Evolutionary conservation across 2,888 invertebrate genomes (phyloP).

Genomic region (Catocala sponsa): DNA sequence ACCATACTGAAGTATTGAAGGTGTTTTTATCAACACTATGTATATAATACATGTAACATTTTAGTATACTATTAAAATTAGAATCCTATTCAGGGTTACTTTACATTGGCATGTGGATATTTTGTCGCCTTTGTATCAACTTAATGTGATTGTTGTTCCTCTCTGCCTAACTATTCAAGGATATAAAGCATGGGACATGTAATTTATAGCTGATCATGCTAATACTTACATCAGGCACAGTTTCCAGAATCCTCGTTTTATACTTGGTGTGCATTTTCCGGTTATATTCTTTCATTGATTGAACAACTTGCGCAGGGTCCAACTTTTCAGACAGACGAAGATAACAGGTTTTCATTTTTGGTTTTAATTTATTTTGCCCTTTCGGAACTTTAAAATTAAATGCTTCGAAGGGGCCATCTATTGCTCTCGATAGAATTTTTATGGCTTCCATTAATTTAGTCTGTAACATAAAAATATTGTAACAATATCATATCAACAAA

Average conservation of each 20-base stretch:
- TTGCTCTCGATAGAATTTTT: conserved; percentile 46
- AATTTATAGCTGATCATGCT: too few species aligned
- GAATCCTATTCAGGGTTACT: too few species aligned
- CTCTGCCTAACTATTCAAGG: too few species aligned
- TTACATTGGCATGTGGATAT: too few species aligned
- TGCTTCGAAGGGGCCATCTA: conserved; percentile 61
- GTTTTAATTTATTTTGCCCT: not conserved
- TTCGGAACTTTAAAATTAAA: conserved; percentile 50
- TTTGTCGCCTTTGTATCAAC: too few species aligned
- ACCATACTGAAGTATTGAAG: too few species aligned
- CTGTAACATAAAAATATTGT: conserved; percentile 50
- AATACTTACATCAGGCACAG: conserved; percentile 67
- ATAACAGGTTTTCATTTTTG: conserved; percentile 53
- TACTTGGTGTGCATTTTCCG: not conserved
- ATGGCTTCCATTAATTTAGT: conserved; percentile 42
- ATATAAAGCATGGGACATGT: too few species aligned
- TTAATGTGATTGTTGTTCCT: too few species aligned
- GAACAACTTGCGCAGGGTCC: conserved; percentile 57
- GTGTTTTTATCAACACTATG: too few species aligned
- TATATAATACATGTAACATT: too few species aligned
- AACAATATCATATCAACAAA: not conserved
- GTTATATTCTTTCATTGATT: conserved; percentile 47
- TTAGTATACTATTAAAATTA: too few species aligned
- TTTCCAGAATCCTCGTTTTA: conserved; percentile 58
- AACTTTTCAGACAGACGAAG: conserved; percentile 61